Conservation (phyloP, 2,113 vertebrate species). For the Phylloscopus trochilus region DNA sequence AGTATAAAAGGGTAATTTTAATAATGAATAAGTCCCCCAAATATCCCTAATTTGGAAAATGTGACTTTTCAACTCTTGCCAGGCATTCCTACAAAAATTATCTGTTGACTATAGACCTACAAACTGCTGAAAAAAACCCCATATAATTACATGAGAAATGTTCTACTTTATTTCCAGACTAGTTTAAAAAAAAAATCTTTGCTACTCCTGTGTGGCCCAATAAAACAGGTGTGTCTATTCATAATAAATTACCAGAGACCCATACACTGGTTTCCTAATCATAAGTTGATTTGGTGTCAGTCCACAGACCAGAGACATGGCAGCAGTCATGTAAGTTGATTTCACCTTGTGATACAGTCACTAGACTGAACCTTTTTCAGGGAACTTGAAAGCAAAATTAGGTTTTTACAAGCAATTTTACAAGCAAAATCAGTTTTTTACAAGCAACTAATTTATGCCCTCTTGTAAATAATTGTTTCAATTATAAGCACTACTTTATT, state of each 20-base stretch:
- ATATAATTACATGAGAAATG: background rate
- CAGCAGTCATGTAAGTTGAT: slow-evolving; percentile 24
- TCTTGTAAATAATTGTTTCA: background rate
- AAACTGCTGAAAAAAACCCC: background rate
- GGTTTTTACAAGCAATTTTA: background rate
- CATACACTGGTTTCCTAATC: slow-evolving; percentile 37
- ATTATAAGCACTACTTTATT: background rate
- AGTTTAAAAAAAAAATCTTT: background rate
- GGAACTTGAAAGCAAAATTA: background rate
- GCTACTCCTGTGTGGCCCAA: background rate
- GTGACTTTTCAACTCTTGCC: background rate
- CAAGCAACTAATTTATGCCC: background rate
- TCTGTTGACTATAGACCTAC: background rate
- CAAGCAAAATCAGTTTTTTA: background rate
- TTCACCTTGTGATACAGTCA: background rate
- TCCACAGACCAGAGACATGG: background rate
- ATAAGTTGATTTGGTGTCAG: slow-evolving; percentile 57
- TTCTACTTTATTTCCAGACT: background rate
- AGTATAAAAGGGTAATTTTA: background rate
- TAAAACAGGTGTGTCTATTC: slow-evolving; percentile 53
- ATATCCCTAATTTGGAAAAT: background rate
- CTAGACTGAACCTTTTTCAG: background rate
- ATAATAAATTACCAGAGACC: slow-evolving; percentile 57
- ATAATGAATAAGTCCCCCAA: background rate
- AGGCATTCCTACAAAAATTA: background rate